Evolutionary conservation across 53 echinoderm and acorn worm genomes (phyloP).

Genomic region (Astropecten irregularis): DNA sequence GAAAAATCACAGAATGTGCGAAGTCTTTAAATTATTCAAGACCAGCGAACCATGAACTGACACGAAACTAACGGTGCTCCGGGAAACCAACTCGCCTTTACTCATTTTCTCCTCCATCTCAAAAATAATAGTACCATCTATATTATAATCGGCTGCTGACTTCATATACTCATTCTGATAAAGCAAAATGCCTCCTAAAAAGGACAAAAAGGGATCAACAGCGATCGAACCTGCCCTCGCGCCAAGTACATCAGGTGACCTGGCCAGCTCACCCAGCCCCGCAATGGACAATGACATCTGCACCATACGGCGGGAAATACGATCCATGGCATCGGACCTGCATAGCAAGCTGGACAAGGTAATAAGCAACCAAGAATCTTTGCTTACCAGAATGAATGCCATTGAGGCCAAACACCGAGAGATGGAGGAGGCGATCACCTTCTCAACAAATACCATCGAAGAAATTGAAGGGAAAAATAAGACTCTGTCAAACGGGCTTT

Average conservation of each 20-base stretch:
- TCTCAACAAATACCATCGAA: conserved; percentile 16
- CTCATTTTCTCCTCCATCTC: not conserved
- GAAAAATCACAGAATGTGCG: no score
- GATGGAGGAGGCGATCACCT: not conserved
- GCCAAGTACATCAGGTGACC: not conserved
- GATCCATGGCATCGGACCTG: not conserved
- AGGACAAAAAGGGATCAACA: not conserved
- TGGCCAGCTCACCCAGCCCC: not conserved
- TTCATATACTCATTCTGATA: not conserved
- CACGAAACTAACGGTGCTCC: not conserved
- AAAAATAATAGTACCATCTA: not conserved
- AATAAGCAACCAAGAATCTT: not conserved
- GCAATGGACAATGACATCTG: not conserved
- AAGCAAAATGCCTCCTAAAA: not conserved
- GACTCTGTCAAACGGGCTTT: not conserved
- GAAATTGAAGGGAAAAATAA: not conserved
- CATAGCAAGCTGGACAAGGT: not conserved
- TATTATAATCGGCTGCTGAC: not conserved
- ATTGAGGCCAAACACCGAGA: not conserved
- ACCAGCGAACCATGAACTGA: not conserved
- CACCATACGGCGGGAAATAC: not conserved
- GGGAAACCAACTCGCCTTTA: not conserved
- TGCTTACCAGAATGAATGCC: not conserved
- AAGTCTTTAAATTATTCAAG: no score
- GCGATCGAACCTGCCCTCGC: not conserved